Percentiles rank a stretch among this genome's conserved stretches.
phyloP scores from a whole-genome alignment of 2,797 vertebrate species.

The Paedocypris micromegethes region DNA sequence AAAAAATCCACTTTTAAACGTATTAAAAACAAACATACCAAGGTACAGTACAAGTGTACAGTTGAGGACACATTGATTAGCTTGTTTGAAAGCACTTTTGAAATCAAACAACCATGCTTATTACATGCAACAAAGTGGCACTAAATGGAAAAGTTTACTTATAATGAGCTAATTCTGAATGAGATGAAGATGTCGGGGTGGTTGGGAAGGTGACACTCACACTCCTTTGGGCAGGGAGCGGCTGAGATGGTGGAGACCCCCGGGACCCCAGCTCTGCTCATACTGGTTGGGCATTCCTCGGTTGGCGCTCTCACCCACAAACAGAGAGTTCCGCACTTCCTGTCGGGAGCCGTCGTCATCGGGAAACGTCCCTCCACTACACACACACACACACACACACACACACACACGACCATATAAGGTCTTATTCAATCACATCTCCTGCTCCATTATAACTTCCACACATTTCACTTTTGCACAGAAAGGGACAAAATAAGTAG shows the following conservation, averaged over 20 bases:
- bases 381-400: conserved; percentile 18
- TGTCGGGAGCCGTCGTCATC: conserved; percentile 92
- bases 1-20: too few relatives aligned
- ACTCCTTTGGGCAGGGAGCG: conserved; percentile 84
- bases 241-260: conserved; percentile 77
- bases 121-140: too few relatives aligned
- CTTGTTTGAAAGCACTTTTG: too few relatives aligned
- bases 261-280: conserved; percentile 81
- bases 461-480: conserved; percentile 38
- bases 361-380: conserved; percentile 91
- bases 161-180: too few relatives aligned
- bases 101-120: too few relatives aligned
- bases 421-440: conserved; percentile 61
- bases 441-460: conserved; percentile 35
- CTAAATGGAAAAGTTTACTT: too few relatives aligned
- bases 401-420: conserved; percentile 51
- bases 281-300: conserved; percentile 74
- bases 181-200: neutral
- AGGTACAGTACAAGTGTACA: too few relatives aligned
- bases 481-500: too few relatives aligned
- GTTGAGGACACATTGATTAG: too few relatives aligned
- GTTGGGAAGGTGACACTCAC: conserved; percentile 72
- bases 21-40: too few relatives aligned
- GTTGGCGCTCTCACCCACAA: conserved; percentile 93
- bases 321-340: conserved; percentile 92